Base-by-base conservation (phyloP, 2,113 vertebrate genomes). In the Pseudorectes ferrugineus region DNA sequence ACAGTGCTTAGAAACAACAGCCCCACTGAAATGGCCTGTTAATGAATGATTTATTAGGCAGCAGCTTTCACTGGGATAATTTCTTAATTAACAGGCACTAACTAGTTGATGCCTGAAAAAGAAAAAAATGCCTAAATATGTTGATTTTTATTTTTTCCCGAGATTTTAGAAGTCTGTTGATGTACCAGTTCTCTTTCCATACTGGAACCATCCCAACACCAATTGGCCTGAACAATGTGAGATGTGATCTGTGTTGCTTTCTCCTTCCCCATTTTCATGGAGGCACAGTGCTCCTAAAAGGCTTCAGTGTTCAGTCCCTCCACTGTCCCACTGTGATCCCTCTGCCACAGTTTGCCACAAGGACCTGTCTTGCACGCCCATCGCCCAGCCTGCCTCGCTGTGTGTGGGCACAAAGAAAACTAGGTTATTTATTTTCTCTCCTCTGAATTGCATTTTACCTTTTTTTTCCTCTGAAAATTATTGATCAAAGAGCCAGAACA, bases 1-100 rank as follows among this genome's bases (percentile, higher is more conserved):
- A 70, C 46, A 63, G 65, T 18, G 58, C 80, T 91, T 89, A 75
- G 45, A 92, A 97, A 79, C 59, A 95, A 88, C 82, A 83, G 14
- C 77, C 85, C 85, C 85, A 40, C 54, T 81, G 96, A 95, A 96
- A 93, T 23, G 66, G 96, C 67, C 94, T 86, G 96, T 97, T 97
- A 98, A 95, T 94, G 91, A 98, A 96, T 98, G 96, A 98, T 98
- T 98, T 97, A 98, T 97, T 94, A 93, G 89, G 31, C 86, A 77
- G 91, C 62, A 54, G 92, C 81, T 96, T 97, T 97, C 29, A 0
- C 62, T 89, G 96, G 96, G 95, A 97, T 96, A 9, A 96, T 95
- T 95, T 96, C 95, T 95, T 98, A 97, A 98, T 97, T 97, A 98
- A 96, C 96, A 92, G 68, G 57, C 81, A 49, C 93, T 97, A 97